These are phyloP conservation scores for Coenobita brevimanus DNA, from an alignment of 1,140 invertebrate genomes.

Conservation along the genomic window DNA sequence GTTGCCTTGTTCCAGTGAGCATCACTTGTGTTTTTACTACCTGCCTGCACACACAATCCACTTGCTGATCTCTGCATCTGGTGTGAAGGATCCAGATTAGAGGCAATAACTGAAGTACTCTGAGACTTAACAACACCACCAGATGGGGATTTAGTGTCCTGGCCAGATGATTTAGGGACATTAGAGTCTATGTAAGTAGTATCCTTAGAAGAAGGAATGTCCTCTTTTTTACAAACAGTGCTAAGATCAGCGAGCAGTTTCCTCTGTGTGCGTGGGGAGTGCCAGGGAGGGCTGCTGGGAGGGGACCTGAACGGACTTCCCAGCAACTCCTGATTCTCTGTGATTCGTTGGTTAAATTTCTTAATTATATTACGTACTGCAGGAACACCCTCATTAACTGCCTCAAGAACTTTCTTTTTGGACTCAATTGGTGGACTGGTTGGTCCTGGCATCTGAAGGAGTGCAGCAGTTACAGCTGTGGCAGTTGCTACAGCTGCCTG, in stretches of 20 bases:
- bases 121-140: conserved; percentile 46
- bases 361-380: conserved; percentile 52
- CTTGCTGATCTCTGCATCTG: conserved; percentile 48
- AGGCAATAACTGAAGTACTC: conserved; percentile 40
- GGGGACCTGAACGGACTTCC: conserved; percentile 52
- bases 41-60: conserved; percentile 34
- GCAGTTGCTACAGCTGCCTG: not conserved
- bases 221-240: not conserved
- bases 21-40: not conserved
- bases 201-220: not conserved
- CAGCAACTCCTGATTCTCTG: conserved; percentile 56
- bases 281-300: conserved; percentile 41
- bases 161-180: not conserved
- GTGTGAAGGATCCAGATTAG: conserved; percentile 23
- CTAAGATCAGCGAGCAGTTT: conserved; percentile 32
- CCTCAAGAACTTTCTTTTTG: conserved; percentile 57
- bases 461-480: conserved; percentile 4
- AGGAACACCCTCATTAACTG: conserved; percentile 53
- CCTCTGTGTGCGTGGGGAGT: conserved; percentile 54
- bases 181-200: not conserved
- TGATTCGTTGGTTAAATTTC: conserved; percentile 56
- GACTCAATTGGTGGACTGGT: conserved; percentile 53
- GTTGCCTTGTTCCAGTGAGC: not conserved
- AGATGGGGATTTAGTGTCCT: not conserved
- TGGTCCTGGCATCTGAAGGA: conserved; percentile 30